Base-by-base conservation (phyloP, 2,113 vertebrate genomes). In the Lepus timidus region DNA sequence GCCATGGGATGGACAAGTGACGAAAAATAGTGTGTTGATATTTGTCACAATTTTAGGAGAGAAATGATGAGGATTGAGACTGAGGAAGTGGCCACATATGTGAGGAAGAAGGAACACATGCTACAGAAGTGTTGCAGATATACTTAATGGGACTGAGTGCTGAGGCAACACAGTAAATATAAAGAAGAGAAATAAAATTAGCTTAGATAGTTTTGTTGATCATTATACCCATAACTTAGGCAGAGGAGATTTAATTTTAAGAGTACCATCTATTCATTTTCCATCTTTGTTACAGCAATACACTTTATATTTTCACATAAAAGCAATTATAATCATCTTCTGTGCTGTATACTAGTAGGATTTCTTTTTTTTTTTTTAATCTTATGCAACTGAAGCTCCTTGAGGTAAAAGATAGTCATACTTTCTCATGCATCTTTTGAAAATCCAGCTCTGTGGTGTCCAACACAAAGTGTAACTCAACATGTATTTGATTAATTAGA, bases 281-380 rank as follows among this genome's bases (percentile, higher is more conserved):
- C 14, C 85, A 36, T 52, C 5, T 64, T 84, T 82, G 51, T 78
- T 75, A 36, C 0, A 80, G 55, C 81, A 74, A 64, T 36, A 23
- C 23, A 14, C 52, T n/a, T 82, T 67, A 12, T 29, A 74, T 92
- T 91, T 96, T 88, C 23, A 75, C 65, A 39, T 36, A 86, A 68
- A 75, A 85, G 12, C 12, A 36, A 6, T 74, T 74, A 33, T 7
- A 5, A 25, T 82, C 16, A 11, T 64, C 29, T 23, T 93, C 61
- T 55, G 27, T 14, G 33, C 20, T 52, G 0, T 9, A 13, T 81
- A 55, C 73, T 33, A 33, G 33, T 8, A 85, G 12, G 14, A 5
- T 90, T 51, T 70, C 22, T 86, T 39, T 44, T 88, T 51, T 70
- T 58, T 22, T 70, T 58, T 22, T 82, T 31, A 33, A 52, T 33